Evolutionary conservation across 2,797 vertebrate genomes (phyloP), one percentile per base, ranked within the genome.

Genomic region (Coccyzus lansbergi): DNA sequence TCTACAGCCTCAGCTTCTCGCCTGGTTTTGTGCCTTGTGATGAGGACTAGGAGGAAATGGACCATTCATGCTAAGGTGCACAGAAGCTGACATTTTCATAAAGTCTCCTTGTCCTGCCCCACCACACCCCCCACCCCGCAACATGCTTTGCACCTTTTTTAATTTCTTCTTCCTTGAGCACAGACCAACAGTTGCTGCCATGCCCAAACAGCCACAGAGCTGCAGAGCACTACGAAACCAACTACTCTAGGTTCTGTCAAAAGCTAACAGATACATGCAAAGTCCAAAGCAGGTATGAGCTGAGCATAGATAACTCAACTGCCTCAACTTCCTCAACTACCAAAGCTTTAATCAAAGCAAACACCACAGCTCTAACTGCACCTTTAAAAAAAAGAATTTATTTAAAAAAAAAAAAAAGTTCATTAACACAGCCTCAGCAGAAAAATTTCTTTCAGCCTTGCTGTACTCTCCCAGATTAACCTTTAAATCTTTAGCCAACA

Each of bases 401-500:
- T 7, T 12, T n/a, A n/a, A n/a, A n/a, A 60, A 24, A 16, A 36
- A 40, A 29, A 38, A 9, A 70, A 19, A 67, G 62, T 49, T 60
- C 72, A 70, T 7, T 31, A 62, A 69, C 11, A 64, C 13, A 70
- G 56, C 15, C 49, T 67, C 19, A 72, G 34, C 20, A n/a, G 26
- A 71, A 3, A 88, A 65, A 55, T 38, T 77, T 88, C 62, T 77
- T 78, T 55, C 46, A 65, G 33, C 33, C 29, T 36, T 77, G 70
- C 21, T 44, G 38, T 4, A 3, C 16, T 88, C 40, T 64, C 63
- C 60, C 69, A 79, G 75, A 84, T 86, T 85, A 95, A 88, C 68
- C 78, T 86, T 79, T 82, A 90, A 90, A 88, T 90, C 81, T 77
- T 86, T 70, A 92, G 67, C 33, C 81, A 92, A 70, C 20, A 77